Evolutionary conservation across 2,888 invertebrate species (phyloP).

Genomic region (Odontothrips loti): DNA sequence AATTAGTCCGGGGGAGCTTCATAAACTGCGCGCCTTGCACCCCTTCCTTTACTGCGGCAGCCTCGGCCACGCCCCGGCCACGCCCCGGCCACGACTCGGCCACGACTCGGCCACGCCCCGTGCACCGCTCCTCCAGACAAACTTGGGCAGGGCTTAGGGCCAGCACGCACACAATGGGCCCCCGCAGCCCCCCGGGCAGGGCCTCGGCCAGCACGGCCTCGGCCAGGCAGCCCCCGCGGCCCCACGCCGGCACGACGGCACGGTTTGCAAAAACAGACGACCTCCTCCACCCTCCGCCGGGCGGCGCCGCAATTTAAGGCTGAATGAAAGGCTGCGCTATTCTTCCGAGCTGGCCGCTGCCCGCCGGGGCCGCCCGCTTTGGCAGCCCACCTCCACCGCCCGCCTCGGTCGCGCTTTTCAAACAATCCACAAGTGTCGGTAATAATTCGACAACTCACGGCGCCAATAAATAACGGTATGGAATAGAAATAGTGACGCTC

Average conservation of each 20-base stretch:
- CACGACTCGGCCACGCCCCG: not conserved
- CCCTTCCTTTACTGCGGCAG: not conserved
- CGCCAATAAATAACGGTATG: too few species aligned
- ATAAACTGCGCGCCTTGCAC: not conserved
- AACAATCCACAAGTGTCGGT: too few species aligned
- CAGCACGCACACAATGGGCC: not conserved
- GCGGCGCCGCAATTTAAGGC: not conserved
- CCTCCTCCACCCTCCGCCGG: not conserved
- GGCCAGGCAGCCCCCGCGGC: not conserved
- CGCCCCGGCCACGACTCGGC: not conserved
- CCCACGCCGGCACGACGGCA: too few species aligned
- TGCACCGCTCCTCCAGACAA: not conserved
- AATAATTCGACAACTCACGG: too few species aligned
- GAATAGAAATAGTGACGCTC: too few species aligned
- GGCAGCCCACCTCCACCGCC: not conserved
- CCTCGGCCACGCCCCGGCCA: not conserved
- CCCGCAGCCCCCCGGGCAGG: too few species aligned
- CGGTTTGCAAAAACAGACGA: conserved; percentile 23
- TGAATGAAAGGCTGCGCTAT: conserved; percentile 7
- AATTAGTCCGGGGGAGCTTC: conserved; percentile 2
- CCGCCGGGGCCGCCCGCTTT: not conserved
- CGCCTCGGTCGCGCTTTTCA: not conserved
- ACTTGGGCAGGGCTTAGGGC: conserved; percentile 12
- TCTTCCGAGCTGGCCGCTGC: not conserved
- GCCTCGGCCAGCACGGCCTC: not conserved